A percentile compares a stretch with the other conserved stretches of the same genome.
Conservation (phyloP, 2,113 vertebrate genomes). For the Heterocephalus glaber region DNA sequence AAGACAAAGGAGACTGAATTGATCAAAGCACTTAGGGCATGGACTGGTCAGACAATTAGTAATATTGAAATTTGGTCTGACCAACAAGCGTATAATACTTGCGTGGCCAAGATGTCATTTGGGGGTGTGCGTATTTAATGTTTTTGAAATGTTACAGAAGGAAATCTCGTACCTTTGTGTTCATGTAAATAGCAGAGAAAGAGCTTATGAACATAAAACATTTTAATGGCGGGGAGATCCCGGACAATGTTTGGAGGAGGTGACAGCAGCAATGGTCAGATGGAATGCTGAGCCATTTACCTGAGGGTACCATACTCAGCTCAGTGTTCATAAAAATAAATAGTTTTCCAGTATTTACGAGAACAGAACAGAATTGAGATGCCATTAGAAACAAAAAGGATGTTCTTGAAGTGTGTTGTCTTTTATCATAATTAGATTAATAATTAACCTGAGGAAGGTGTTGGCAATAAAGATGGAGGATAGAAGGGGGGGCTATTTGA, state of each 20-base stretch:
- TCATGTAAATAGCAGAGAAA: constrained; percentile 70
- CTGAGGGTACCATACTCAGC: neutral
- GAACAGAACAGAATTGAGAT: neutral
- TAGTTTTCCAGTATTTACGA: neutral
- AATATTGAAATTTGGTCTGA: constrained; percentile 89
- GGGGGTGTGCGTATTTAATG: constrained; percentile 90
- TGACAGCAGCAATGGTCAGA: neutral
- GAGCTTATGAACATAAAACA: neutral
- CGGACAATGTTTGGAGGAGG: neutral
- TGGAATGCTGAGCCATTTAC: neutral
- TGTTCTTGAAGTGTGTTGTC: neutral
- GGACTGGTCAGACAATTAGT: constrained; percentile 93
- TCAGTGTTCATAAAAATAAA: neutral
- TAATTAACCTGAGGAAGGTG: neutral
- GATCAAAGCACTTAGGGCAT: constrained; percentile 92
- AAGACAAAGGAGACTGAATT: constrained; percentile 93
- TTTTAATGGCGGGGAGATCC: neutral
- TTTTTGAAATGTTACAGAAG: constrained; percentile 89
- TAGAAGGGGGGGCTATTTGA: neutral
- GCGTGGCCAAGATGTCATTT: constrained; percentile 92
- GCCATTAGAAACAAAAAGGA: neutral
- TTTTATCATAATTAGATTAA: neutral
- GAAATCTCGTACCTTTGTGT: constrained; percentile 85
- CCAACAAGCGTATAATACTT: constrained; percentile 89
- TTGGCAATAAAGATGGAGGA: neutral